Conservation (phyloP, 35 echinoderm and acorn worm genomes). For the Nesometra sesokonis region DNA sequence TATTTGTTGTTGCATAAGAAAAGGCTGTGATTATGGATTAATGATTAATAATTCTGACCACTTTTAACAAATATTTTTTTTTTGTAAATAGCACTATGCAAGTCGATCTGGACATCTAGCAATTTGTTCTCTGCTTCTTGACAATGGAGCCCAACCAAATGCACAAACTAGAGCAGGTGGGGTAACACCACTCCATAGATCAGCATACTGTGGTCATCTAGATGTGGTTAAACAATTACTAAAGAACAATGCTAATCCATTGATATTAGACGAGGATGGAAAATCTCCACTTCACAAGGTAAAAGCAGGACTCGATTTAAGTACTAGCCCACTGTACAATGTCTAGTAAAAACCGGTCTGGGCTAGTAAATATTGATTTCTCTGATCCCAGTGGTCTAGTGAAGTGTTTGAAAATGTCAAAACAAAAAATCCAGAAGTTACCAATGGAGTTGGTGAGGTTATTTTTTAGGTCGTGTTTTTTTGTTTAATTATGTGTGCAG, state of each 20-base stretch:
- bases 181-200: constrained; percentile 56
- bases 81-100: constrained; percentile 64
- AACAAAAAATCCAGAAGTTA: no score
- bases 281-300: constrained; percentile 84
- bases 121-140: constrained; percentile 28
- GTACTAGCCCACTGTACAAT: no score
- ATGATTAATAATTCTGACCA: no score
- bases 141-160: constrained; percentile 69
- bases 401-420: no score
- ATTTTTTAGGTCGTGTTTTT: neutral
- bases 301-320: neutral
- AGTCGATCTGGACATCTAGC: constrained; percentile 55
- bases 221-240: constrained; percentile 46
- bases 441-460: no score
- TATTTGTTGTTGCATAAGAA: no score
- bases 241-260: constrained; percentile 16
- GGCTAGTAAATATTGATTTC: no score
- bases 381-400: no score
- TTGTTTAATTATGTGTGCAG: no score
- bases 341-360: no score
- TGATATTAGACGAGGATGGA: constrained; percentile 48
- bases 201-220: constrained; percentile 59
- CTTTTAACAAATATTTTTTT: neutral
- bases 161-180: constrained; percentile 63
- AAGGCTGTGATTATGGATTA: no score